Evolutionary conservation across 1,140 invertebrate genomes (phyloP).

Genomic region (Chelonus insularis): DNA sequence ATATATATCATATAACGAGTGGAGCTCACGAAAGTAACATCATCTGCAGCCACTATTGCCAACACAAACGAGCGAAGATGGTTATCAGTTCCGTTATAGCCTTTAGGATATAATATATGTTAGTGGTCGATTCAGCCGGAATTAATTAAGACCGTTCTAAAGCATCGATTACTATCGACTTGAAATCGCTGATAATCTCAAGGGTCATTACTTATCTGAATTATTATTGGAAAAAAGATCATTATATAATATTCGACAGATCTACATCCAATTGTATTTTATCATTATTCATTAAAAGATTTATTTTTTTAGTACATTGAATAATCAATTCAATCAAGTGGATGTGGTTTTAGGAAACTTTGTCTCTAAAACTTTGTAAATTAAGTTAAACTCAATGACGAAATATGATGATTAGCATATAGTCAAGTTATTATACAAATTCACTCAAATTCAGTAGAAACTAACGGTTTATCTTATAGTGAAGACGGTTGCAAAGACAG

Average conservation of each 20-base stretch:
- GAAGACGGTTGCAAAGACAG: too few species aligned
- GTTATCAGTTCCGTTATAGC: slow-evolving; percentile 6
- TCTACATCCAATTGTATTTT: too few species aligned
- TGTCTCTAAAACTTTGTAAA: too few species aligned
- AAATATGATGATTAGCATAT: too few species aligned
- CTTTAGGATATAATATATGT: slow-evolving; percentile 20
- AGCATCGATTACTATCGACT: slow-evolving; percentile 25
- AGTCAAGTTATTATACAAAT: too few species aligned
- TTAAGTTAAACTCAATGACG: too few species aligned
- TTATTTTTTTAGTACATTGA: too few species aligned
- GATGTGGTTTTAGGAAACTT: too few species aligned
- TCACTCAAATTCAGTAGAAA: too few species aligned
- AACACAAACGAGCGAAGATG: slow-evolving; percentile 21
- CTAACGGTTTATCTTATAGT: too few species aligned
- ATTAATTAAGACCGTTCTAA: slow-evolving; percentile 27
- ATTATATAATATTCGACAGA: neutral
- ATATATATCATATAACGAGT: slow-evolving; percentile 6
- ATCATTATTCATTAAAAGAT: too few species aligned
- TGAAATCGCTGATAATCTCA: slow-evolving; percentile 23
- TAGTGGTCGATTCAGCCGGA: slow-evolving; percentile 27
- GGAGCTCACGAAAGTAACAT: slow-evolving; percentile 5
- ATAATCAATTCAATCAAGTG: too few species aligned
- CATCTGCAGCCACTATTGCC: slow-evolving; percentile 6
- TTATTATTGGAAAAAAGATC: neutral
- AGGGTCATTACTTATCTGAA: slow-evolving; percentile 1